Evolutionary conservation across 2,797 vertebrate genomes (phyloP).

Genomic region (Gouania willdenowi): DNA sequence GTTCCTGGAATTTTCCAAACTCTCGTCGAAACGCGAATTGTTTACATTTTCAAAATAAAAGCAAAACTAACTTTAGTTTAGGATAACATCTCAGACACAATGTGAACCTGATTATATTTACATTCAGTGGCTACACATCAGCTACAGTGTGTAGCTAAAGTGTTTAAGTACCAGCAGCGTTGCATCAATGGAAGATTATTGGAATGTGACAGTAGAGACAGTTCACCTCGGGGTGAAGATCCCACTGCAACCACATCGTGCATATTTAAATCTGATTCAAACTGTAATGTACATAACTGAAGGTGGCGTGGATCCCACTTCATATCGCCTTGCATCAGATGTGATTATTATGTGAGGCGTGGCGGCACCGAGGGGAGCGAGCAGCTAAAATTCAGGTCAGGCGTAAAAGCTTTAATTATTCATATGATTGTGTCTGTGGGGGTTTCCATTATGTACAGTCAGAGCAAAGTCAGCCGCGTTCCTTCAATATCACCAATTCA

Average conservation of each 20-base stretch:
- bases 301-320: constrained; percentile 20
- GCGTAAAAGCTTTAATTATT: constrained; percentile 51
- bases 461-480: constrained; percentile 10
- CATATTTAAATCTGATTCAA: constrained; percentile 49
- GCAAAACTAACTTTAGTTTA: no score
- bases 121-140: constrained; percentile 19
- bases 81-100: no score
- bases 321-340: constrained; percentile 37
- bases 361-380: constrained; percentile 19
- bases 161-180: no score
- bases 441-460: constrained; percentile 27
- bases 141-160: no score
- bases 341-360: constrained; percentile 44
- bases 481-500: constrained; percentile 13
- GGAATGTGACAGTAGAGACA: constrained; percentile 33
- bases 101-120: no score
- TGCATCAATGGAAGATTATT: constrained; percentile 24
- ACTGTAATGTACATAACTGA: constrained; percentile 25
- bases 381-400: constrained; percentile 47
- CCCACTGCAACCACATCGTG: constrained; percentile 30
- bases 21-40: constrained; percentile 19
- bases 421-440: constrained; percentile 29
- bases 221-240: constrained; percentile 45
- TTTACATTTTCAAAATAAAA: not conserved
- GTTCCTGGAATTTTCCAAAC: constrained; percentile 12